Base-by-base conservation (phyloP, 2,888 invertebrate genomes). In the Meloe dianella region DNA sequence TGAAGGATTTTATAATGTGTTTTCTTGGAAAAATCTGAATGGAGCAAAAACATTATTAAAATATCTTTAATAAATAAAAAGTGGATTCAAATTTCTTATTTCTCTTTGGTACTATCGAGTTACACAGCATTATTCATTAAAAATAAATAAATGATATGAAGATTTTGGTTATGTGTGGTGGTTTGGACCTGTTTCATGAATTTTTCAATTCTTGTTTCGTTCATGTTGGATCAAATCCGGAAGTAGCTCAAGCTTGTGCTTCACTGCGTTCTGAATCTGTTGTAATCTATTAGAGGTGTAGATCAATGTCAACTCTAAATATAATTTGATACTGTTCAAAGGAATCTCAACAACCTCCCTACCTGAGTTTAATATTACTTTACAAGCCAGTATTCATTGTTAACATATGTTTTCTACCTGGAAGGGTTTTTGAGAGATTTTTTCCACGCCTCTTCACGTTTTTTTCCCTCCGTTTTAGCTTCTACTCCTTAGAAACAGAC, bases 401-500 rank as follows among this genome's bases (percentile, higher is more conserved):
- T 67, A 65, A 65, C 64, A 64, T 62, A 58, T 67, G 67, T 61
- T 67, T 67, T 67, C 67, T 67, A 67, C 67, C 67, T 67, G 67
- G 61, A 35, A 61, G 62, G 64, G 57, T 64, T 65, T 67, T 64
- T 41, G 64, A 67, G 64, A 47, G 64, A 32, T 27, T 32, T 67
- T 67, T 67, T 64, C 60, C 56, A 35, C 35, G 58, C 41, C 32
- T 47, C 56, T 65, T 62, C 64, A 64, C n/a, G n/a, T n/a, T n/a
- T n/a, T n/a, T n/a, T 61, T 47, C 7, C 47, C 5, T 38, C 14
- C n/a, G 0, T 38, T 35, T 35, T 35, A 1, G 8, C 7, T 17
- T 10, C 47, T 2, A 41, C n/a, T 10, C 17, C 20, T 20, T 17
- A 1, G 5, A 41, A 41, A 17, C 10, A 62, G 67, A 59, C 64